Conservation (phyloP, 2,888 invertebrate species). For the Chromoteleia sp. region DNA sequence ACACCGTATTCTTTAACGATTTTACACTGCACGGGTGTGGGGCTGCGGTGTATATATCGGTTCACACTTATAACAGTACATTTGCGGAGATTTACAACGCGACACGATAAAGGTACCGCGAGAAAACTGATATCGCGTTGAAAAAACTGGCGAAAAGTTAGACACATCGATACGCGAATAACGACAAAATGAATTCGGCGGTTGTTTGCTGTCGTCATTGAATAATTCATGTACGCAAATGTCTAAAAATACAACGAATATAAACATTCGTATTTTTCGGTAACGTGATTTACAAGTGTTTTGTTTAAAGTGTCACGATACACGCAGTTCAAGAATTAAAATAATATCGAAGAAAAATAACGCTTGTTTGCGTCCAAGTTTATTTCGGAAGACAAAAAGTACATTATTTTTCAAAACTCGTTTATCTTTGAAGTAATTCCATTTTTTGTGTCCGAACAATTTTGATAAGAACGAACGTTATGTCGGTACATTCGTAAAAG, state of each 20-base stretch:
- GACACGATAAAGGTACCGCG: too few species aligned
- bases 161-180: neutral
- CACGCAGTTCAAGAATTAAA: slow-evolving; percentile 19
- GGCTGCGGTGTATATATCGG: too few species aligned
- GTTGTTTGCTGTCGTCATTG: neutral
- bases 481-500: neutral
- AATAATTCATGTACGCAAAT: slow-evolving; percentile 28
- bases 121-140: too few species aligned
- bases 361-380: slow-evolving; percentile 11
- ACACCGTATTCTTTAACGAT: too few species aligned
- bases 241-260: slow-evolving; percentile 21
- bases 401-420: neutral
- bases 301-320: slow-evolving; percentile 16
- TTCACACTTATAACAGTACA: too few species aligned
- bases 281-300: slow-evolving; percentile 13
- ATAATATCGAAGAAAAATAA: slow-evolving; percentile 14
- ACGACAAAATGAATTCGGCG: slow-evolving; percentile 3
- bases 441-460: neutral
- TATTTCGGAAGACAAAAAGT: slow-evolving; percentile 15
- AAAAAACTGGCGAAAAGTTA: neutral
- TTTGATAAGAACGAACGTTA: neutral
- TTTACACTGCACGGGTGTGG: too few species aligned
- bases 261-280: slow-evolving; percentile 25
- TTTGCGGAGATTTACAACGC: too few species aligned
- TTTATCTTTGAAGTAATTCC: neutral